Evolutionary conservation across 2,113 vertebrate species (phyloP), one percentile per base, ranked within the genome.

Genomic region (Phycodurus eques): DNA sequence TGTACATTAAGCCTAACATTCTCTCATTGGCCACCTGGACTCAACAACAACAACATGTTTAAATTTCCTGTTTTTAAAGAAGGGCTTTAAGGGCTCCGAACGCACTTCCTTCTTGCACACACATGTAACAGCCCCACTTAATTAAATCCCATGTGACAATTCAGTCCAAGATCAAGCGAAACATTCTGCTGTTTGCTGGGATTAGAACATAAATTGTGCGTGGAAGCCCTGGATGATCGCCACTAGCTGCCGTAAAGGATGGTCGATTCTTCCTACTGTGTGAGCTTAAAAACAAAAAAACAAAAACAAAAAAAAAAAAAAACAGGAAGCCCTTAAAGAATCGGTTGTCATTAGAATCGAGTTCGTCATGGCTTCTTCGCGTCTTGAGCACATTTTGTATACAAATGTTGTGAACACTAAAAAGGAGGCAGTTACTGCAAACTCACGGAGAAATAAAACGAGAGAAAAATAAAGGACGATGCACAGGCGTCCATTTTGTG

Each of bases 211-310:
- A 78, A 83, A 49, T 62, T 17, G 31, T 35, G 13, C 90, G 77
- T 92, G 93, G 93, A 93, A 93, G 92, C 93, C 89, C 93, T 92
- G 93, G 86, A 88, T 92, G 92, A 93, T 92, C 88, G 92, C 91
- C 90, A 89, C 87, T 93, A 93, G 93, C 92, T 93, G 93, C 93
- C 93, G 84, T 88, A 82, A 87, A 88, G 83, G 88, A 90, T 70
- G n/a, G 73, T 83, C 80, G 79, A 76, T 73, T 83, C 81, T 82
- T 83, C 83, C 84, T 90, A 83, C 84, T 76, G 83, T 74, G 78
- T 67, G 80, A 88, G 87, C 86, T 85, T 82, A 83, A 89, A 27
- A 27, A 60, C 5, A 57, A 57, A 13, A 31, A 12, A 22, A 11
- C 9, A 89, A 80, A 85, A 22, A 60, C 10, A 31, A 20, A 14